phyloP scores from a whole-genome alignment of 1,140 invertebrate genomes.

The Brachionus rubens region DNA sequence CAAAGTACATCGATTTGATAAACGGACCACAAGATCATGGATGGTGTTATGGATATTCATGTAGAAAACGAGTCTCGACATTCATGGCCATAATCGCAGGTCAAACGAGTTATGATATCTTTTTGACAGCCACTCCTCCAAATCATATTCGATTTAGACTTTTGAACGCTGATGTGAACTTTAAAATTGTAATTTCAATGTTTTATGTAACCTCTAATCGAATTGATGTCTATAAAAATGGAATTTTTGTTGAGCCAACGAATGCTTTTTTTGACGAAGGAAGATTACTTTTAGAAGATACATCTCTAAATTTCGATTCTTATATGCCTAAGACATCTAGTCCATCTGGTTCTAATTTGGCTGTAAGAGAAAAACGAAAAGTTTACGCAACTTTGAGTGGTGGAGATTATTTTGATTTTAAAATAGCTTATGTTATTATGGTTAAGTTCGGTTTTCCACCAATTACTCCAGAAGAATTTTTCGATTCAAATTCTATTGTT shows the following conservation, averaged over 20 bases:
- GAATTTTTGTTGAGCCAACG: constrained; percentile 49
- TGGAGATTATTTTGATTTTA: constrained; percentile 15
- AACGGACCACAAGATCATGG: too few species aligned
- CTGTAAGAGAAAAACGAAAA: constrained; percentile 15
- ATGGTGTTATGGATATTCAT: constrained; percentile 59
- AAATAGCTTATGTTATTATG: neutral
- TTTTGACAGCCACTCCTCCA: constrained; percentile 48
- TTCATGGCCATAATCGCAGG: constrained; percentile 54
- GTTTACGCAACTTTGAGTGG: neutral
- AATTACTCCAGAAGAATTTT: constrained; percentile 4
- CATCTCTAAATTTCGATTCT: neutral
- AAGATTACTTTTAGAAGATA: constrained; percentile 4
- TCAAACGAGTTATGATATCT: constrained; percentile 49
- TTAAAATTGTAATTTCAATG: constrained; percentile 51
- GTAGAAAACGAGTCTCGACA: constrained; percentile 55
- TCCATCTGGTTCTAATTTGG: constrained; percentile 2
- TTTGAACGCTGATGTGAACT: constrained; percentile 49
- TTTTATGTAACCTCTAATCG: constrained; percentile 52
- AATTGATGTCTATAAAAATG: constrained; percentile 54
- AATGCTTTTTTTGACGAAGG: constrained; percentile 49
- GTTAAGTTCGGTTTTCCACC: constrained; percentile 17
- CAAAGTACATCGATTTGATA: constrained; percentile 55
- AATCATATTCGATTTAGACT: constrained; percentile 52
- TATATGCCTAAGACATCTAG: constrained; percentile 39
- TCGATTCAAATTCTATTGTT: neutral